These are phyloP conservation scores for Anguilla japonica DNA, from an alignment of 2,113 vertebrate species.

Conservation along the genomic window DNA sequence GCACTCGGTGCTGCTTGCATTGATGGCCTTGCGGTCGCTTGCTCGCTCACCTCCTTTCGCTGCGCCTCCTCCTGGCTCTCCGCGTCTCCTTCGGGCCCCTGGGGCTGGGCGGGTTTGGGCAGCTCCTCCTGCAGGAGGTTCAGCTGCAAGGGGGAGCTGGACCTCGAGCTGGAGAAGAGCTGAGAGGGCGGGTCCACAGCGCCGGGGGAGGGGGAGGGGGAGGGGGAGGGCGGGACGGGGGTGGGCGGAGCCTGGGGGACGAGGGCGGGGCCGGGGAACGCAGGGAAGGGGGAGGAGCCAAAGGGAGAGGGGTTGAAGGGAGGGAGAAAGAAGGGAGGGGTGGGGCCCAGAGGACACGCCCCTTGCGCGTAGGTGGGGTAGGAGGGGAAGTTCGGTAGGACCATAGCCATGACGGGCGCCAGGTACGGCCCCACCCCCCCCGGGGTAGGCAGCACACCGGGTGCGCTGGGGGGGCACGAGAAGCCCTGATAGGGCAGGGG, in stretches of 20 bases:
- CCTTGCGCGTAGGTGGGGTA: conserved; percentile 59
- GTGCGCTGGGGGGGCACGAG: conserved; percentile 42
- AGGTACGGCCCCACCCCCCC: conserved; percentile 54
- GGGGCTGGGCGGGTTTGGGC: conserved; percentile 62
- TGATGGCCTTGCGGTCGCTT: too few relatives aligned
- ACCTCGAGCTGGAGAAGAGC: conserved; percentile 71
- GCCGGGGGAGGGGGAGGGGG: conserved; percentile 23
- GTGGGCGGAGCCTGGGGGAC: conserved; percentile 25
- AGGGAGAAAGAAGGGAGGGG: conserved; percentile 10
- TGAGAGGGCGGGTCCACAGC: conserved; percentile 38
- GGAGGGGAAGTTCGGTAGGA: conserved; percentile 68
- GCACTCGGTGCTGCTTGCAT: too few relatives aligned
- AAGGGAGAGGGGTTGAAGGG: conserved; percentile 19
- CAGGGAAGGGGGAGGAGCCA: conserved; percentile 26
- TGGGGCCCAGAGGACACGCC: conserved; percentile 43
- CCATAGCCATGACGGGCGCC: conserved; percentile 67
- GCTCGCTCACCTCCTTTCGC: conserved; percentile 50
- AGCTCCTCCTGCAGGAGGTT: conserved; percentile 81
- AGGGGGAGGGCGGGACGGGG: conserved; percentile 41
- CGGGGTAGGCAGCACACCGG: conserved; percentile 35
- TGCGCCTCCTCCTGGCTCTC: conserved; percentile 60
- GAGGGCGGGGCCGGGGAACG: not conserved
- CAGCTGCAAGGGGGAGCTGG: conserved; percentile 83
- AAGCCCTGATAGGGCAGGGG: conserved; percentile 47
- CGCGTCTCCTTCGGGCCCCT: conserved; percentile 44